Evolutionary conservation across 1,140 invertebrate genomes (phyloP), one percentile per base, ranked within the genome.

Genomic region (Cydia pomonella): DNA sequence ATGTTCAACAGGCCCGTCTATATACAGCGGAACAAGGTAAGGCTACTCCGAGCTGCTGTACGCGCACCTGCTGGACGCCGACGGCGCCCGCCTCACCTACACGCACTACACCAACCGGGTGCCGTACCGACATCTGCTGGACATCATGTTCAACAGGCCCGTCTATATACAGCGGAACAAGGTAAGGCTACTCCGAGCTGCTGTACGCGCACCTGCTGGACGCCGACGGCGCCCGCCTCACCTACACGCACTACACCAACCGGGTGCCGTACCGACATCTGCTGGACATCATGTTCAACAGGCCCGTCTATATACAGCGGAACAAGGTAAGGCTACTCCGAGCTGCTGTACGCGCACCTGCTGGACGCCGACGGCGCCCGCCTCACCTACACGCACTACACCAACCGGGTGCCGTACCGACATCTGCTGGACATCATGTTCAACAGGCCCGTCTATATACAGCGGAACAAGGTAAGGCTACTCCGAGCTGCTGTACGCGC

Each of bases 311-410:
- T 29, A 29, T 29, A 29, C 5, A 29, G 29, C 2, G 29, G 29
- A 29, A 29, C 29, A 29, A 29, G 29, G 29, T 29, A 5, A 29
- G 29, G 3, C 4, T 5, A 29, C 29, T 29, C 25, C n/a, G n/a
- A n/a, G n/a, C n/a, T n/a, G n/a, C 13, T 16, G 25, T 6, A 7
- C 21, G 27, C 96, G 10, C 96, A 97, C 92, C 93, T 97, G 38
- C 92, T 97, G 77, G 96, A 97, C 90, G 95, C 95, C 27, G 96
- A 96, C 84, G 96, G 96, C 9, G 95, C 95, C 3, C 2, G 29
- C 3, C 94, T 97, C 74, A 96, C 96, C 1, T 97, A 97, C 85
- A 97, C 96, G 9, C 96, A 97, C 87, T 97, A 96, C 84, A 96
- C 96, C 53, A 95, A 95, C 75, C 95, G 96, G 78, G 96, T 95